Percentiles rank a stretch among this genome's conserved stretches.
These are phyloP conservation scores for Caenorhabditis briggsae DNA, from an alignment of 1,140 invertebrate genomes.

Conservation along the genomic window DNA sequence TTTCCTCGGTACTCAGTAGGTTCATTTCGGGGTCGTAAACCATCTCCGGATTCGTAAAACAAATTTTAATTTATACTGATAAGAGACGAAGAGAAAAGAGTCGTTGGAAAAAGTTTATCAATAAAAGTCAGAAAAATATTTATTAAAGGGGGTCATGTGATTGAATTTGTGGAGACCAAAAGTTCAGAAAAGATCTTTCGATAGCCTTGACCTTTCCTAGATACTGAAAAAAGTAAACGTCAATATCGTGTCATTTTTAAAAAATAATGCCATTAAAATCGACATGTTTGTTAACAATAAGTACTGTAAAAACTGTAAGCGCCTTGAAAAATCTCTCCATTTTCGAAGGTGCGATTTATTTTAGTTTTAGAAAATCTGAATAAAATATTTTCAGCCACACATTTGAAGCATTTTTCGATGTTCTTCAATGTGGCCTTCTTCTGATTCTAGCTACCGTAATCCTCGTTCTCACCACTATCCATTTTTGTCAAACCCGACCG, in stretches of 20 bases:
- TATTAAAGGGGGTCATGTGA: conserved; percentile 14
- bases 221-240: too few species aligned
- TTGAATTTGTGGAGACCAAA: not conserved
- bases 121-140: conserved; percentile 33
- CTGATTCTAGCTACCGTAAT: not conserved
- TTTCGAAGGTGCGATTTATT: not conserved
- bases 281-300: conserved; percentile 12
- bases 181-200: not conserved
- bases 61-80: conserved; percentile 24
- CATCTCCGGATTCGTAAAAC: conserved; percentile 53
- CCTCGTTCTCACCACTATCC: not conserved
- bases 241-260: not conserved
- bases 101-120: conserved; percentile 16
- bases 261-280: not conserved
- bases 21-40: conserved; percentile 41
- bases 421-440: not conserved
- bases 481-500: not conserved
- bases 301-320: not conserved
- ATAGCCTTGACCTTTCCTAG: not conserved
- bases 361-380: not conserved
- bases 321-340: not conserved
- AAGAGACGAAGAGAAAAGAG: not conserved
- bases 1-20: conserved; percentile 28
- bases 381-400: not conserved
- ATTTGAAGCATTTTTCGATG: not conserved